Evolutionary conservation across 2,888 invertebrate genomes (phyloP), one percentile per base, ranked within the genome.

Genomic region (Agrochola circellaris): DNA sequence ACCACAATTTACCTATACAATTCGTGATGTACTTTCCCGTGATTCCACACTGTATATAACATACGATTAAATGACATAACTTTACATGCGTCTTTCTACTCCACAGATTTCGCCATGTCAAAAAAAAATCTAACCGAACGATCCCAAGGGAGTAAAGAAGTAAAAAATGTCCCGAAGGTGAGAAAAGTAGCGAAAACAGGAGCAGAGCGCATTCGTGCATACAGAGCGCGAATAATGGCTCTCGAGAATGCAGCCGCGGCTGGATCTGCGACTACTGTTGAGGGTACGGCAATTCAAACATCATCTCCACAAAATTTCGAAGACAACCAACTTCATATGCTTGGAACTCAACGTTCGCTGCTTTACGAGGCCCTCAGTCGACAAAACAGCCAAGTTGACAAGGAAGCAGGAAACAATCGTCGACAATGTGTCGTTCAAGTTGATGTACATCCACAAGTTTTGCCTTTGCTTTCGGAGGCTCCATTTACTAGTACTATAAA

Each of bases 151-250:
- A 56, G 17, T 34, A 17, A 34, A 56, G 17, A 17, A 54, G 23
- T 54, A 67, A 56, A 38, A 56, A 68, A 68, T 56, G n/a, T n/a
- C 13, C 38, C 58, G 20, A 38, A 58, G 4, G 38, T 38, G n/a
- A 58, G 13, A 68, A 68, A 38, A 20, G n/a, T 58, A 58, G 20
- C 68, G 1, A 68, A 58, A 68, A 68, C 68, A 8, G 68, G 68
- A 13, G 68, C 68, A 20, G 68, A 68, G 38, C 68, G 68, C 58
- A 58, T 58, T 58, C 68, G 68, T 38, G 68, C 17, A 58, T 68
- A 68, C n/a, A 38, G 68, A 26, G 38, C 38, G 4, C 38, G 68
- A 58, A 58, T 58, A 20, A 68, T 38, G 20, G 58, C 58, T 58
- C 17, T 13, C 17, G 68, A 58, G 4, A 38, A 68, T 68, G 38